Conservation (phyloP, 2,888 invertebrate genomes). For the Neoscelio sp. region DNA sequence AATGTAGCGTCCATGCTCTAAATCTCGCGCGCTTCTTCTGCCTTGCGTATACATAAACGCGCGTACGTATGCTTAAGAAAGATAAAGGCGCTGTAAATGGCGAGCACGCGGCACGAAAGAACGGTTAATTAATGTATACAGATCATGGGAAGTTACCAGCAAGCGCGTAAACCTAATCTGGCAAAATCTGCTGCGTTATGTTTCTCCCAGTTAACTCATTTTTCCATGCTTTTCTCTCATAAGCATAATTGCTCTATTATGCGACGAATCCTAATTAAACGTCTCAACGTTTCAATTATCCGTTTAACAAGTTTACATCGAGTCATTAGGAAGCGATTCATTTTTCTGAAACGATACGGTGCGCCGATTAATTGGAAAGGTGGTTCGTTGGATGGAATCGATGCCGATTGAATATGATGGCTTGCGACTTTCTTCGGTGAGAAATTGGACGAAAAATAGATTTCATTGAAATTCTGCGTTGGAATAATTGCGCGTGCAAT, state of each 20-base stretch:
- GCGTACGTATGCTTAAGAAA: background rate
- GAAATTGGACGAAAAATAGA: conserved; percentile 10
- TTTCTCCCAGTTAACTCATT: conserved; percentile 35
- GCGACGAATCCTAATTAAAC: conserved; percentile 37
- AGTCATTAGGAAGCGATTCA: background rate
- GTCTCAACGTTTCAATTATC: conserved; percentile 31
- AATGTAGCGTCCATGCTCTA: conserved; percentile 58
- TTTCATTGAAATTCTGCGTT: conserved; percentile 22
- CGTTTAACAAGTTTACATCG: conserved; percentile 8
- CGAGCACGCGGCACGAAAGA: conserved; percentile 64
- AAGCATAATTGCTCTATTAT: conserved; percentile 39
- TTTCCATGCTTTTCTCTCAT: conserved; percentile 27
- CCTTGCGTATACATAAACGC: conserved; percentile 1
- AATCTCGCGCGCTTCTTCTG: conserved; percentile 42
- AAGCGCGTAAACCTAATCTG: conserved; percentile 36
- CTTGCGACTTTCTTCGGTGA: background rate
- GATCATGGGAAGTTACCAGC: conserved; percentile 64
- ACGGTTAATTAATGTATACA: conserved; percentile 66
- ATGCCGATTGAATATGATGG: background rate
- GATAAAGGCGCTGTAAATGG: conserved; percentile 40
- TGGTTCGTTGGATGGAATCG: background rate
- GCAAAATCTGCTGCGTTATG: conserved; percentile 30
- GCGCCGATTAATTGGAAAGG: background rate
- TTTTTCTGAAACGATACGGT: conserved; percentile 21
- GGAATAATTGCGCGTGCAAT: conserved; percentile 41